Base-by-base conservation (phyloP, 2,797 vertebrate genomes). In the Paguma larvata region DNA sequence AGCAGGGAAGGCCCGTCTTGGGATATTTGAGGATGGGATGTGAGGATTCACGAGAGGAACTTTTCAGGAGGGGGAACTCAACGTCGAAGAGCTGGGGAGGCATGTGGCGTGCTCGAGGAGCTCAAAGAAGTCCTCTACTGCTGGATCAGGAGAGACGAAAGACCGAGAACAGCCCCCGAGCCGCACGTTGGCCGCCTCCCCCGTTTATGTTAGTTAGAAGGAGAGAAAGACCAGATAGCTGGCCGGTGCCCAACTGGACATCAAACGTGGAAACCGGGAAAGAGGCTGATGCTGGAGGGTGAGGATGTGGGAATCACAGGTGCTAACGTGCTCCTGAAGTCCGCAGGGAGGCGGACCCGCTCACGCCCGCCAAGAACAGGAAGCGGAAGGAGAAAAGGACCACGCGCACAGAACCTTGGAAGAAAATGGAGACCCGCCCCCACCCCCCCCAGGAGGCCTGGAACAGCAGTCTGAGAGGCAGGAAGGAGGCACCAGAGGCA, bases 11-110 rank as follows among this genome's bases (percentile, higher is more conserved):
- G 48, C 6, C 84, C 59, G 62, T 88, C 53, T 13, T 25, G 46
- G 25, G 85, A 44, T 83, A 56, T 38, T 53, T 48, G 68, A 95
- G 44, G 48, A 32, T 12, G 63, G 11, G 8, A 23, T 15, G 32
- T 68, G 59, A 80, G 46, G 13, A 48, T 46, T 70, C 44, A 30
- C 23, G 21, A 32, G 34, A 41, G 21, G 72, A 19, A 25, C 27
- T 41, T 86, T 94, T 79, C 34, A 56, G 83, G 72, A 70, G 70
- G n/a, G 30, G 32, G 2, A 91, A 27, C 6, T 79, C 82, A 63
- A 63, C 21, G 56, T 59, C 9, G 38, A 51, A 59, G 34, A 75
- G 10, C 73, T 46, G n/a, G n/a, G 53, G 51, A 75, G 65, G 21
- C 48, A 12, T 1, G 30, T 46, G 34, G 46, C n/a, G 11, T 6